These are phyloP conservation scores for Muscina levida DNA, from an alignment of 2,888 invertebrate genomes.

Conservation along the genomic window DNA sequence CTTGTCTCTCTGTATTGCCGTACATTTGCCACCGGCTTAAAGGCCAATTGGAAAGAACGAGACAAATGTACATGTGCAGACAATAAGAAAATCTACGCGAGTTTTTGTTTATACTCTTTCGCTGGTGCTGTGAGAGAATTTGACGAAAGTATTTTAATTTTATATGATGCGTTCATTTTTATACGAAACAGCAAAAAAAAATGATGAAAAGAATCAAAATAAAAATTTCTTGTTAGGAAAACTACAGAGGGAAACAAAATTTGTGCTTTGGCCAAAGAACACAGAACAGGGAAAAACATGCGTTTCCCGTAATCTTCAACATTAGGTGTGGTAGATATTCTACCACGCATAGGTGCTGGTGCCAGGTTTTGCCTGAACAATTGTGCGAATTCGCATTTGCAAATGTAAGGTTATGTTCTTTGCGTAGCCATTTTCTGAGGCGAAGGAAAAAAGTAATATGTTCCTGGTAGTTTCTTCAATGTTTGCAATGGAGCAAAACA, in stretches of 20 bases:
- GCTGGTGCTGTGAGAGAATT: conserved; percentile 41
- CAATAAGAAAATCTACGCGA: conserved; percentile 15
- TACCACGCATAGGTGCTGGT: no score
- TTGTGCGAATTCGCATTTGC: conserved; percentile 14
- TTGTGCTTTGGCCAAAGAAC: neutral
- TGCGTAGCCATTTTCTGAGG: conserved; percentile 52
- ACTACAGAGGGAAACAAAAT: neutral
- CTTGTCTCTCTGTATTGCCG: conserved; percentile 31
- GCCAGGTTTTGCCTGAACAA: neutral
- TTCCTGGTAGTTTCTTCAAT: conserved; percentile 19
- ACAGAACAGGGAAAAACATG: no score
- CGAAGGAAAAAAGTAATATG: conserved; percentile 15
- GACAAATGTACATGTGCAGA: no score
- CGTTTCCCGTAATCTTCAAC: neutral
- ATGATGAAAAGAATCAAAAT: conserved; percentile 44
- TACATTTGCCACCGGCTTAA: no score
- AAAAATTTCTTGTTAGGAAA: conserved; percentile 46
- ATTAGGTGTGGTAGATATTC: no score
- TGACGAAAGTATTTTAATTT: conserved; percentile 57
- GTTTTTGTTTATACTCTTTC: conserved; percentile 25
- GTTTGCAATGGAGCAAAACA: neutral
- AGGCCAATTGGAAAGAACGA: no score
- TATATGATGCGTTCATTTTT: conserved; percentile 50
- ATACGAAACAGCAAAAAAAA: no score
- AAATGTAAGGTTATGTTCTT: conserved; percentile 57